Conservation (phyloP, 2,113 vertebrate species). For the Paramormyrops kingsleyae region DNA sequence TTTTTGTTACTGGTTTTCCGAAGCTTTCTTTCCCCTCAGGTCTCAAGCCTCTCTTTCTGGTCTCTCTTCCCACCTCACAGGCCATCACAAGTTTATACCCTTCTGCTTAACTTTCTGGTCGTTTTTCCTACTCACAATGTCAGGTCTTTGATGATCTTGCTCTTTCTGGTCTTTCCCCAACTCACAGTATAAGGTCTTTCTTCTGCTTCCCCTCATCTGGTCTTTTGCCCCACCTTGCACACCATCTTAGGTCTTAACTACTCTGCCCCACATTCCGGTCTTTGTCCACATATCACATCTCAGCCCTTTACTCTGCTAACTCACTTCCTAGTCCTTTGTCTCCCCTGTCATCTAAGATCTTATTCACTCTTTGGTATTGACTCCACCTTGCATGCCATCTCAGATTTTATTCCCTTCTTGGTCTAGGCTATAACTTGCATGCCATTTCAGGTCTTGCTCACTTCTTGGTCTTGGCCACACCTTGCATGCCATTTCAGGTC, state of each 20-base stretch:
- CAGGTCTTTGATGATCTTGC: background rate
- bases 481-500: background rate
- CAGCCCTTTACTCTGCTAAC: background rate
- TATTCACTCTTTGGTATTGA: background rate
- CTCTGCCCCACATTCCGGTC: background rate
- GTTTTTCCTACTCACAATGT: background rate
- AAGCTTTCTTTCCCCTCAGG: background rate
- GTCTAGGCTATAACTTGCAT: background rate
- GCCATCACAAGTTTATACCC: background rate
- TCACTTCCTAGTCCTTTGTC: background rate
- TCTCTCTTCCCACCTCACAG: background rate
- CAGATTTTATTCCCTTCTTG: background rate
- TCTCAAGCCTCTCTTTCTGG: background rate
- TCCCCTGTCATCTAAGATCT: background rate
- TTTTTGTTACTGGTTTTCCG: background rate
- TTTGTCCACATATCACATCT: background rate
- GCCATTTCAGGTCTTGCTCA: background rate
- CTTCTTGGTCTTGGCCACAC: background rate
- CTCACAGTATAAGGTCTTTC: background rate
- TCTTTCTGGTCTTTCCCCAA: background rate
- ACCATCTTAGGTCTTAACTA: background rate
- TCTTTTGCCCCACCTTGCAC: background rate
- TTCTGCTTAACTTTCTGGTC: background rate
- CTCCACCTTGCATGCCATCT: background rate
- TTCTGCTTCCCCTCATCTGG: background rate